Base-by-base conservation (phyloP, 2,797 vertebrate genomes). In the Oryzias dopingdopingensis region DNA sequence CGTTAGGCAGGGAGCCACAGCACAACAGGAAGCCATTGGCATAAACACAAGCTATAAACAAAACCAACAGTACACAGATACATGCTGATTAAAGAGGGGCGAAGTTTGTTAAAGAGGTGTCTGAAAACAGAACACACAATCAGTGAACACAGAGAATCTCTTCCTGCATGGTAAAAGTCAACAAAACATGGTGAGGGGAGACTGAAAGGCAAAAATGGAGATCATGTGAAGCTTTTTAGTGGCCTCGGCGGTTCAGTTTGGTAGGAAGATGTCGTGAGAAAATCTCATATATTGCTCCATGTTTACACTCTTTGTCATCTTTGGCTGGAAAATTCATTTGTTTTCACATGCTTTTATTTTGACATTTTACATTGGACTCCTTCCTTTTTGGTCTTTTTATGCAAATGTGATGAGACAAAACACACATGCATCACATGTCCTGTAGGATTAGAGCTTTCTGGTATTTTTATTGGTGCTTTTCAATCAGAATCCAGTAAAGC, bases 41-140 rank as follows among this genome's bases (percentile, higher is more conserved):
- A 82, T 87, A 90, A 91, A 91, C 88, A 90, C 17, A 1, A 62
- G 71, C 59, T 62, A 53, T 45, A 71, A 72, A 90, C 79, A 85
- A 58, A 74, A 29, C 49, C 62, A 46, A 59, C 43, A 65, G 41
- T 62, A 72, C 59, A 52, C 59, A 49, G 80, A 80, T 73, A 74
- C 55, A 16, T 4, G 59, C 81, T 87, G 87, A 90, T 88, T 87
- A 86, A 69, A 85, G 65, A 52, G 56, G 61, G 47, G 47, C 70
- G 54, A 72, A 37, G 57, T 79, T 75, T 73, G 62, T 61, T 56
- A 67, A 60, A 69, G 85, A 88, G 83, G 84, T 86, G 82, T 82
- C 71, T 53, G 52, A n/a, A 70, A 67, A 73, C 64, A 71, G 74
- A 78, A 65, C n/a, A 32, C 49, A 77, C 79, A 84, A 57, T 32